Conservation (phyloP, 2,888 invertebrate genomes). For the Lepidonotus clava region DNA sequence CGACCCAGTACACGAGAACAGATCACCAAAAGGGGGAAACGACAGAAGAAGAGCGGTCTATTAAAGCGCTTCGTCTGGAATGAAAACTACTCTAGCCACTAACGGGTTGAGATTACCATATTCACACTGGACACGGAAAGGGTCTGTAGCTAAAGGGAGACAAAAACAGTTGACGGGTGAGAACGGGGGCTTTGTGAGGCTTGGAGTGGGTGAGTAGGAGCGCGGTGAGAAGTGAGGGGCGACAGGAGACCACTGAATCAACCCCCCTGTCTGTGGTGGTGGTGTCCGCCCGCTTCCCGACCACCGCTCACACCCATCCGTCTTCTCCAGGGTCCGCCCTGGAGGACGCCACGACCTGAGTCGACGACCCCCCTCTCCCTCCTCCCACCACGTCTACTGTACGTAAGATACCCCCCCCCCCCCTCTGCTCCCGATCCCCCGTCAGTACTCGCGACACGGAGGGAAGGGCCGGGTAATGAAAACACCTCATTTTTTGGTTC, state of each 20-base stretch:
- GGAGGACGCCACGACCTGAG: not conserved
- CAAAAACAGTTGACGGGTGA: too few species aligned
- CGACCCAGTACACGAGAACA: too few species aligned
- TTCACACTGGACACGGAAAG: too few species aligned
- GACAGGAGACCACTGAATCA: not conserved
- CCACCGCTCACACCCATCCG: not conserved
- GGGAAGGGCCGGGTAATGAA: not conserved
- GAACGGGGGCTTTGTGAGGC: too few species aligned
- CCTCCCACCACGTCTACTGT: not conserved
- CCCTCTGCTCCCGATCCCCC: not conserved
- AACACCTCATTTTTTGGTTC: not conserved
- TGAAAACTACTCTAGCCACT: too few species aligned
- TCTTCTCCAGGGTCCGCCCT: not conserved
- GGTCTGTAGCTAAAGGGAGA: too few species aligned
- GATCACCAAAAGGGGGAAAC: too few species aligned
- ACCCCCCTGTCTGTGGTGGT: not conserved
- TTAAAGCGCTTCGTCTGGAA: too few species aligned
- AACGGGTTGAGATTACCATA: too few species aligned
- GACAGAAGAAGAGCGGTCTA: too few species aligned
- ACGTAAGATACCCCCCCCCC: not conserved
- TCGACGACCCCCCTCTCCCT: conserved; percentile 1
- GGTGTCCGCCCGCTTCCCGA: too few species aligned
- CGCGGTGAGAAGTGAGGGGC: not conserved
- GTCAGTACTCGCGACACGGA: not conserved
- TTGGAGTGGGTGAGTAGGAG: too few species aligned